Conservation (phyloP, 2,888 invertebrate genomes). For the Tuta absoluta region DNA sequence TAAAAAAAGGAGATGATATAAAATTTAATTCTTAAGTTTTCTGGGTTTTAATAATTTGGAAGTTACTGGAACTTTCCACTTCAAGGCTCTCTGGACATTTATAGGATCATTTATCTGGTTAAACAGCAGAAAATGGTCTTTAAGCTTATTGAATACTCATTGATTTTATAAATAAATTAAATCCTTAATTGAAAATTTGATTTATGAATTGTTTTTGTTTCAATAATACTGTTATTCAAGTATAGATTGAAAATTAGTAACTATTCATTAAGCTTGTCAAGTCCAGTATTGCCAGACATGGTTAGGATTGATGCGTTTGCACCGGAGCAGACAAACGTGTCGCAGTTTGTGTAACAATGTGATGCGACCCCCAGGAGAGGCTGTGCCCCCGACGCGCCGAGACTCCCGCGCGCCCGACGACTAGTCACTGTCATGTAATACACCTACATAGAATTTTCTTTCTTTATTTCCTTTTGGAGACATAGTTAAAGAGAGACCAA, state of each 20-base stretch:
- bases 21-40: background rate
- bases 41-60: background rate
- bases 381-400: constrained; percentile 51
- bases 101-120: background rate
- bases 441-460: constrained; percentile 72
- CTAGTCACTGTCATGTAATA: constrained; percentile 73
- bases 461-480: constrained; percentile 68
- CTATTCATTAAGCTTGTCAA: background rate
- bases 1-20: background rate
- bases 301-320: background rate
- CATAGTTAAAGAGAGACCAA: constrained; percentile 68
- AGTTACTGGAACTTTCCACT: background rate
- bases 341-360: constrained; percentile 14
- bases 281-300: background rate
- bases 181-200: background rate
- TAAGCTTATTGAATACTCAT: background rate
- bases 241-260: background rate
- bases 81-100: background rate
- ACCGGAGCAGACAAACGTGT: constrained; percentile 13
- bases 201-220: background rate
- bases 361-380: constrained; percentile 23
- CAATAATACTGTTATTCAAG: background rate
- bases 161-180: background rate
- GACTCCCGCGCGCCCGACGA: constrained; percentile 56
- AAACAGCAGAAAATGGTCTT: background rate